Evolutionary conservation across 2,113 vertebrate species (phyloP), one percentile per base, ranked within the genome.

Genomic region (Ahaetulla prasina): DNA sequence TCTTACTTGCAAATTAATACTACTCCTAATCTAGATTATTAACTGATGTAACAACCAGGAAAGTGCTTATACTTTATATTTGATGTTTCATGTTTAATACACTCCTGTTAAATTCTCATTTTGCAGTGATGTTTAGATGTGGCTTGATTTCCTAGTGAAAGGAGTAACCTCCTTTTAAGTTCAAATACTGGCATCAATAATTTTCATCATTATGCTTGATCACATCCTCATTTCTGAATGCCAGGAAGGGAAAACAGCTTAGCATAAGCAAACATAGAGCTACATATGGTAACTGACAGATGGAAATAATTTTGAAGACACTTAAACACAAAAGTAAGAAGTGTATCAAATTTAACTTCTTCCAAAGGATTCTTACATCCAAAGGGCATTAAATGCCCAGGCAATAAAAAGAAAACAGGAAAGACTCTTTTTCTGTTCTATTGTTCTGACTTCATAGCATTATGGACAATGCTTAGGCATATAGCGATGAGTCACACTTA

Each of bases 401-500:
- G 23, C 39, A 94, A 5, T 91, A 94, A 90, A 87, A 91, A 94
- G 60, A 50, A 95, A 96, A 94, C 25, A 95, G 80, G 0, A 92
- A 90, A 50, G 63, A 93, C 11, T 68, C 30, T 0, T 93, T 95
- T 95, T 95, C 90, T 92, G 95, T 55, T 92, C 8, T 94, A 94
- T 85, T 74, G 88, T 57, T 10, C 27, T 92, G 84, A 68, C 50
- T 85, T 95, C 95, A 91, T 87, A 94, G 89, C 47, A 95, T 85
- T 86, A 74, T 35, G 27, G 91, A 93, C 86, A 93, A 91, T 94
- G 94, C 88, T 95, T 92, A 95, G 94, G 53, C 86, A 90, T 93
- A 93, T 57, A 39, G 91, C 92, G 95, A 94, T 95, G 93, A 96
- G 88, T 97, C 95, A 96, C 57, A 94, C 47, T 84, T 14, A 8